phyloP scores from a whole-genome alignment of 1,140 invertebrate genomes.

The Sarcophaga peregrina region DNA sequence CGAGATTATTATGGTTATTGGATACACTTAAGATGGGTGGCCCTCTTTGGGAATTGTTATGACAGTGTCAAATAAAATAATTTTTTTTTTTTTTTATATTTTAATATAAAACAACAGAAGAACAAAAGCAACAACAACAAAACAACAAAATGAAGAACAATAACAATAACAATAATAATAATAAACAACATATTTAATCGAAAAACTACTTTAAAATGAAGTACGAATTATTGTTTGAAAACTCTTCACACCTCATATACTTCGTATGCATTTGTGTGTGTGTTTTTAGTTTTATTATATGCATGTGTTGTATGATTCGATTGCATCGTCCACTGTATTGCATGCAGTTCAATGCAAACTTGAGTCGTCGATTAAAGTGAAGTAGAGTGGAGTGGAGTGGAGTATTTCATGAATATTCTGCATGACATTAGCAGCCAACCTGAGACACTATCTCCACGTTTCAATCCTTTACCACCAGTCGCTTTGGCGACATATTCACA shows the following conservation, averaged over 20 bases:
- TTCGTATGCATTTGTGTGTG: neutral
- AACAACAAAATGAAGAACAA: too few species aligned
- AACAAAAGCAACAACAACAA: neutral
- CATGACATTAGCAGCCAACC: constrained; percentile 15
- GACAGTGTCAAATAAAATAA: constrained; percentile 25
- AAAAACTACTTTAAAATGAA: constrained; percentile 13
- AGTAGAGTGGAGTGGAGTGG: neutral
- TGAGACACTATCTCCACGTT: constrained; percentile 32
- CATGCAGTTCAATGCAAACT: neutral
- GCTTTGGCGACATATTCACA: constrained; percentile 52
- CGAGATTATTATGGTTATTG: constrained; percentile 36
- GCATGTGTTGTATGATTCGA: neutral
- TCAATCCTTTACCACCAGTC: constrained; percentile 39
- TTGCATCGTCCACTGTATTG: neutral
- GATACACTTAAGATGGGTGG: constrained; percentile 34
- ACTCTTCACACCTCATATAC: constrained; percentile 33
- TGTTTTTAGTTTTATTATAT: neutral
- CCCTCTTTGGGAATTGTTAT: constrained; percentile 29
- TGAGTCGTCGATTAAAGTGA: too few species aligned
- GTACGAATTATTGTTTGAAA: constrained; percentile 10
- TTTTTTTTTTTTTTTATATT: neutral
- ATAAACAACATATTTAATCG: neutral
- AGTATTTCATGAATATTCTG: constrained; percentile 29
- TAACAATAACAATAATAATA: neutral
- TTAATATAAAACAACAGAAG: neutral